Conservation (phyloP, 2,888 invertebrate genomes). For the Drosophila gaucha region DNA sequence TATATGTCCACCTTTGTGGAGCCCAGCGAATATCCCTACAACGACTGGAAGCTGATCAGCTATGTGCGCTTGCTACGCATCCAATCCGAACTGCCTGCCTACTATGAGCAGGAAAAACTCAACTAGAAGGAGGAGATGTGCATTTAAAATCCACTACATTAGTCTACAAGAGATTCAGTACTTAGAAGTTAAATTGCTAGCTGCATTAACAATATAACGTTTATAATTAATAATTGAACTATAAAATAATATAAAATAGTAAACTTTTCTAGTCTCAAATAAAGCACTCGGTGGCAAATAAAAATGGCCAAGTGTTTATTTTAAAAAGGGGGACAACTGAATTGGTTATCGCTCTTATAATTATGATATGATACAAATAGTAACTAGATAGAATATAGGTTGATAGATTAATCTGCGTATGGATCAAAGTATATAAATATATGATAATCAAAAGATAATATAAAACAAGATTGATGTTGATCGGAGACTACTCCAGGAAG, state of each 20-base stretch:
- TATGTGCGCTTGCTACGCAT: constrained; percentile 89
- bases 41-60: constrained; percentile 88
- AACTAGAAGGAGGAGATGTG: constrained; percentile 54
- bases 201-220: constrained; percentile 55
- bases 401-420: background rate
- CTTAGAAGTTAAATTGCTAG: constrained; percentile 60
- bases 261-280: constrained; percentile 54
- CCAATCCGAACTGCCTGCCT: constrained; percentile 90
- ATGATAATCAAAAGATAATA: no score
- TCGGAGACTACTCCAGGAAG: no score
- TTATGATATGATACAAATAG: background rate
- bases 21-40: constrained; percentile 73
- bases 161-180: constrained; percentile 23
- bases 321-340: background rate
- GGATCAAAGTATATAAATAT: no score
- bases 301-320: no score
- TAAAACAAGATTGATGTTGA: no score
- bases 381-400: background rate
- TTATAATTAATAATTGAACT: constrained; percentile 46
- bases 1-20: constrained; percentile 88
- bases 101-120: constrained; percentile 86
- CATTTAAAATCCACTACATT: constrained; percentile 46
- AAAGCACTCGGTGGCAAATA: constrained; percentile 31
- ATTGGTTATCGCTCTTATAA: background rate
- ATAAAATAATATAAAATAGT: constrained; percentile 42